phyloP scores from a whole-genome alignment of 2,113 vertebrate species.

The Nyctereutes procyonoides region DNA sequence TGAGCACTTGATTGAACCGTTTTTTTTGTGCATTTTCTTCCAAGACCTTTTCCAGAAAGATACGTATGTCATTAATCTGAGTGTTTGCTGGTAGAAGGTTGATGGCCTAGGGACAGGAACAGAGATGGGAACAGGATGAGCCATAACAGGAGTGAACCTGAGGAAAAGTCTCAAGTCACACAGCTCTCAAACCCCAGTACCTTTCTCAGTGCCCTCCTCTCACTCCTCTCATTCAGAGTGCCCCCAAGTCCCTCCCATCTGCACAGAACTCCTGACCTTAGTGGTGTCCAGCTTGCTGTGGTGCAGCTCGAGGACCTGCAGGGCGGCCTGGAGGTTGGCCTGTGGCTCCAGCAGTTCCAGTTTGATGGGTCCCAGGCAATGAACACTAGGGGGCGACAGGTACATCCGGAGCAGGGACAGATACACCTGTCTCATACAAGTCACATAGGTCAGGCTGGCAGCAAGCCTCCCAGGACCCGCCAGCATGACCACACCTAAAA shows the following conservation, averaged over 20 bases:
- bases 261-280: constrained; percentile 88
- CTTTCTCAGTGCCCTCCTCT: neutral
- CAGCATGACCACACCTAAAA: neutral
- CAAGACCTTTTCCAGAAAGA: constrained; percentile 98
- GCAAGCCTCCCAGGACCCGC: neutral
- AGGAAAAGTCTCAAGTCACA: neutral
- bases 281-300: constrained; percentile 98
- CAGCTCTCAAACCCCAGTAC: neutral
- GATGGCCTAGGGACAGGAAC: constrained; percentile 90
- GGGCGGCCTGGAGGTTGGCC: constrained; percentile 95
- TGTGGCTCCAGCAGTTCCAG: constrained; percentile 95
- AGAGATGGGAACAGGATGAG: neutral
- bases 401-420: constrained; percentile 98
- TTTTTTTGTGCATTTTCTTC: constrained; percentile 97
- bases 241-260: rapidly evolving
- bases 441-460: neutral
- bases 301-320: constrained; percentile 96
- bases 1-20: constrained; percentile 96
- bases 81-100: constrained; percentile 98
- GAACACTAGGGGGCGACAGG: constrained; percentile 96
- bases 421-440: constrained; percentile 91
- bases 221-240: neutral
- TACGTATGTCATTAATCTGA: constrained; percentile 95
- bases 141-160: rapidly evolving
- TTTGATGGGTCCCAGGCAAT: constrained; percentile 97